Evolutionary conservation across 2,888 invertebrate genomes (phyloP), one percentile per base, ranked within the genome.

Genomic region (Tenodera sinensis): DNA sequence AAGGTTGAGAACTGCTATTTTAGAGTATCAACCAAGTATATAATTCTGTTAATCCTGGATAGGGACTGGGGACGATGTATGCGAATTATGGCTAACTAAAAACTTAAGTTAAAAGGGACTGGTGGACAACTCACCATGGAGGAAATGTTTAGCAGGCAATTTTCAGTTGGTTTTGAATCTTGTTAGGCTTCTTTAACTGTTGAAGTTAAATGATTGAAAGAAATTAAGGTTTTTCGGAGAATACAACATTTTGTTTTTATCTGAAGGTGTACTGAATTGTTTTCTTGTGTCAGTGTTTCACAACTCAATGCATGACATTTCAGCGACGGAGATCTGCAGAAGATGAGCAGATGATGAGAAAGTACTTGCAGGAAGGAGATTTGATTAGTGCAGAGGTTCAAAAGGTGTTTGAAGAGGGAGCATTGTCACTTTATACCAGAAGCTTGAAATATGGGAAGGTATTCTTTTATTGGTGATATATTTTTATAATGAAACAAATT

Each of bases 351-450:
- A 97, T 98, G 95, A 99, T 99, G 99, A 95, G 99, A 89, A 96
- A 97, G 91, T 98, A 98, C 93, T 94, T 99, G 86, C 96, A 97
- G 93, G 98, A 99, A 93, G 98, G 98, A 28, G 99, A 99, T 94
- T 94, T 99, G 1, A 98, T 99, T 90, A 98, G 98, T 94, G 99
- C 99, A 8, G 99, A 99, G 94, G 99, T 99, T 0, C 99, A 99
- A 93, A 98, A 96, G 92, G 96, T 98, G 8, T 98, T 96, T 92
- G 95, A 96, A 88, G 99, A 99, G 94, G 99, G 99, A 1, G 96
- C 98, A 0, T 93, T 99, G 28, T 98, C 98, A 0, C 93, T 99
- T 25, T 99, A 99, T 92, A 99, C 99, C 0, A 96, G 99, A 92
- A 99, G 98, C 93, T 95, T 99, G 89, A 98, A 98, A 92, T 99